Evolutionary conservation across 92 coral and sea anemone species (phyloP), one percentile per base, ranked within the genome.

Genomic region (Palythoa grandis): DNA sequence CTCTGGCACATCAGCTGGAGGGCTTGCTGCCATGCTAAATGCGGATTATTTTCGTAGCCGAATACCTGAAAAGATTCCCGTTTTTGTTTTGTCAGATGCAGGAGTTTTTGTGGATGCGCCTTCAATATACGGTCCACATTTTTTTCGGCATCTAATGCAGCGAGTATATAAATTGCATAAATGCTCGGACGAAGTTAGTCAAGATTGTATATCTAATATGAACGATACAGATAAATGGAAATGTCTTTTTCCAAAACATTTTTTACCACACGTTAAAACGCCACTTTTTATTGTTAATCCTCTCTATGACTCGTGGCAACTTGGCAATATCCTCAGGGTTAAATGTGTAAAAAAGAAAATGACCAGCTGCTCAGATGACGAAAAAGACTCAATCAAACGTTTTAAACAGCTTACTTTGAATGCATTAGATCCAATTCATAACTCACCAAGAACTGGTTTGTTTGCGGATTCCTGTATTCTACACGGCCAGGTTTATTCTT

Each of bases 1-100:
- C 82, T 75, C 97, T 53, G 99, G 99, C 17, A 95, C 97, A 61
- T 97, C 99, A 19, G 99, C 99, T 14, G 99, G 99, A 9, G 96
- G 98, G 13, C 88, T 97, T 17, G 98, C 99, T 1, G 99, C 91
- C 25, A 89, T 97, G 88, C 76, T 97, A 11, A 92, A 97, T 76
- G 94, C 97, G 1, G 99, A 97, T 78, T 97, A 80, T 82, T 93
- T 97, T 78, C 91, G 91, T 56, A 74, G 88, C 6, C 90, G 86
- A 76, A 80, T 97, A 63, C 94, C 93, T 10, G 54, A 74, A 6
- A 63, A 82, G 7, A 92, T 91, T 39, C 87, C 85, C 61, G 87
- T 95, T 14, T 88, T 91, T 65, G 92, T 95, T 1, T 65, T 97
- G 35, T 87, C 99, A 7, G 99, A 97, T 83, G 88, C 95, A 39